Conservation (phyloP, 2,888 invertebrate genomes). For the Leptopilina syphax region DNA sequence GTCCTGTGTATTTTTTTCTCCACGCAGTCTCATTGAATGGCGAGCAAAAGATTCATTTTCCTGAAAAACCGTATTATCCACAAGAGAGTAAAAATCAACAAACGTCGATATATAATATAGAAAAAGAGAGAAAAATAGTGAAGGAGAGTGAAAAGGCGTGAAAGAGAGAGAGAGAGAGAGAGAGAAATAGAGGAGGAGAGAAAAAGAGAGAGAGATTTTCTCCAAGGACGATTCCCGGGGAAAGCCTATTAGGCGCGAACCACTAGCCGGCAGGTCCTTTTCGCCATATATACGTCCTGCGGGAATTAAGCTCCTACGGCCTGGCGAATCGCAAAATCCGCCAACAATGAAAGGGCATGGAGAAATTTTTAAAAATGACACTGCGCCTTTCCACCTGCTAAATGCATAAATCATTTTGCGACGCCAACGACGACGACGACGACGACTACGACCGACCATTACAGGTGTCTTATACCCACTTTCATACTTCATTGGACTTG, state of each 20-base stretch:
- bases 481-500: slow-evolving; percentile 54
- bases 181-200: too few species aligned
- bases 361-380: slow-evolving; percentile 61
- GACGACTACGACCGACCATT: slow-evolving; percentile 49
- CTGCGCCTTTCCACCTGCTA: slow-evolving; percentile 66
- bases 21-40: slow-evolving; percentile 45
- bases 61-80: slow-evolving; percentile 61
- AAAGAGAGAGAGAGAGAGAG: too few species aligned
- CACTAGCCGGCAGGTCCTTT: slow-evolving; percentile 39
- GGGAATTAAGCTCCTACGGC: slow-evolving; percentile 51
- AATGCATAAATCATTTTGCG: slow-evolving; percentile 65
- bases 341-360: slow-evolving; percentile 56
- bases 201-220: slow-evolving; percentile 56
- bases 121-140: slow-evolving; percentile 38
- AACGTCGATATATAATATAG: slow-evolving; percentile 30
- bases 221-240: slow-evolving; percentile 55
- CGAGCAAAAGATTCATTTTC: slow-evolving; percentile 50
- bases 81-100: slow-evolving; percentile 55
- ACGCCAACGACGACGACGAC: too few species aligned
- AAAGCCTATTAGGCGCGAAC: slow-evolving; percentile 68
- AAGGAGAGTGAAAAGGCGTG: not conserved
- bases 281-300: slow-evolving; percentile 46
- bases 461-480: slow-evolving; percentile 59
- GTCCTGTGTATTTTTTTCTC: slow-evolving; percentile 56
- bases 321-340: slow-evolving; percentile 67